Base-by-base conservation (phyloP, 1,140 invertebrate genomes). In the Plodia interpunctella region DNA sequence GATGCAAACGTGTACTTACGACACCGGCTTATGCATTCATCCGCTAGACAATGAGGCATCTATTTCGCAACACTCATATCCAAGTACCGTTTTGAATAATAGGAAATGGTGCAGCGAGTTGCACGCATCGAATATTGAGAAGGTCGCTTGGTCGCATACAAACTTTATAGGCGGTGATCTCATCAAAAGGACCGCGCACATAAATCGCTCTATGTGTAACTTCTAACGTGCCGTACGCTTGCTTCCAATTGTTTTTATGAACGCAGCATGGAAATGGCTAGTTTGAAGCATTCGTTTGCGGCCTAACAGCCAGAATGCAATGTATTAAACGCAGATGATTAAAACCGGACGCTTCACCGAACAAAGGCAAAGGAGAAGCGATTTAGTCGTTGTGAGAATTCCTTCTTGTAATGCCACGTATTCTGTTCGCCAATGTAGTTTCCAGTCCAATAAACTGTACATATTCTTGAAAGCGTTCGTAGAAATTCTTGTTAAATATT, bases 181-280 rank as follows among this genome's bases (percentile, higher is more conserved):
- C 86, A 88, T 88, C 86, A 88, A 88, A 87, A 68, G 75, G 70
- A 78, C 86, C 84, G 86, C 81, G 74, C 74, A 73, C 78, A 79
- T 81, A 78, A 83, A 83, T 77, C 74, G 70, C 65, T 68, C 70
- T 76, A 72, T 78, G 76, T 79, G 75, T 71, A 76, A 80, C 74
- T 79, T 75, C 77, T 83, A 77, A 80, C 75, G 66, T 63, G 72
- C 68, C 77, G 71, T 72, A 38, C 61, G 55, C 63, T 60, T 51
- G 65, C 61, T 62, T 68, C 62, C 82, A 68, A 84, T 83, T 83
- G 76, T 82, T 81, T 82, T 77, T 81, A 66, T 80, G 76, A 78
- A 79, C 67, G 65, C 63, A 61, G 83, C 72, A 78, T 86, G 77
- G 76, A 80, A 86, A 84, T 84, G 72, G 76, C 74, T 72, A 60